A percentile compares a stretch with the other conserved stretches of the same genome.
These are phyloP conservation scores for Laspeyria flexula DNA, from an alignment of 2,888 invertebrate genomes.

Conservation along the genomic window DNA sequence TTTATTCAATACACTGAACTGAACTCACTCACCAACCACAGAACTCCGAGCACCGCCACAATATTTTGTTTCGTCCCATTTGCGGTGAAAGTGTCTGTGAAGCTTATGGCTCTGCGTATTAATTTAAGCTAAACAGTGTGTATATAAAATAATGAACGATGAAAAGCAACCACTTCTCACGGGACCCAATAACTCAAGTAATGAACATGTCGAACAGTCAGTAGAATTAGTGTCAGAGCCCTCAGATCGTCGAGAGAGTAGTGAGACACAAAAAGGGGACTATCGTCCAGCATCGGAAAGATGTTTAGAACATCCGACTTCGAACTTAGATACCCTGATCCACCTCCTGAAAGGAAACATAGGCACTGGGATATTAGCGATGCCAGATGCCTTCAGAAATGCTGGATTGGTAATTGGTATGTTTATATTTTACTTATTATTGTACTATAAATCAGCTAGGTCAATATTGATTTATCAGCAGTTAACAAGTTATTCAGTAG, in stretches of 20 bases:
- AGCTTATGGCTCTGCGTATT: conserved; percentile 40
- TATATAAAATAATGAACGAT: conserved; percentile 82
- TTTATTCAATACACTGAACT: conserved; percentile 5
- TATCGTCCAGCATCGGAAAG: conserved; percentile 89
- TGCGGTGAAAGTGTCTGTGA: conserved; percentile 29
- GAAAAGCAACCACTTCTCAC: conserved; percentile 90
- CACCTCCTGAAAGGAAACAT: conserved; percentile 91
- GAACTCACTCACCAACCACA: not conserved
- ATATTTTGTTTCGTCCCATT: conserved; percentile 28
- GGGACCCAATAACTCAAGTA: conserved; percentile 64
- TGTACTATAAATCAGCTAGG: not conserved
- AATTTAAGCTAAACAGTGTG: conserved; percentile 41
- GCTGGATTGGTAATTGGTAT: conserved; percentile 94
- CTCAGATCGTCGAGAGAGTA: conserved; percentile 43
- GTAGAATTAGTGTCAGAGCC: conserved; percentile 68
- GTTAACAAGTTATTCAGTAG: too few relatives aligned
- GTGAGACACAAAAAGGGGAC: conserved; percentile 59
- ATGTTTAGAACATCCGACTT: conserved; percentile 91
- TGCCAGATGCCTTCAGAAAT: conserved; percentile 98
- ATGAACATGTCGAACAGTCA: conserved; percentile 66
- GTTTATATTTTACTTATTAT: conserved; percentile 33
- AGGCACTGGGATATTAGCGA: conserved; percentile 98
- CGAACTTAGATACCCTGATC: conserved; percentile 92
- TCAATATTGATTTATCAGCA: too few relatives aligned
- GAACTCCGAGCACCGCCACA: not conserved